A percentile compares a stretch with the other conserved stretches of the same genome.
Evolutionary conservation across 2,797 vertebrate species (phyloP).

Genomic region (Onychomys torridus): DNA sequence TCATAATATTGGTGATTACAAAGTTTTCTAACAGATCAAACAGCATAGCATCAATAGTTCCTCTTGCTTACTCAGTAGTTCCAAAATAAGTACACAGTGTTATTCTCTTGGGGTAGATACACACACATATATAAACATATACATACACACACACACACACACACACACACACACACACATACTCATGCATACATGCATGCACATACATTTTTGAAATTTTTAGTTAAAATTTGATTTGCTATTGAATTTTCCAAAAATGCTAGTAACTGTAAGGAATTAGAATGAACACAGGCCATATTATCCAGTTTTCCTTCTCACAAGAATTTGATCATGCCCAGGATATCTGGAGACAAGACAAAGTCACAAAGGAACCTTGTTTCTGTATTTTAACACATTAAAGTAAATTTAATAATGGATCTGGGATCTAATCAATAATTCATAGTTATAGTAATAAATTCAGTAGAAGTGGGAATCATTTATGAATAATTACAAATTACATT

Average conservation of each 20-base stretch:
- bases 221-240: conserved; percentile 9
- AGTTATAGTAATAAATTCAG: conserved; percentile 36
- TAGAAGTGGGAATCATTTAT: conserved; percentile 30
- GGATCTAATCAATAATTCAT: conserved; percentile 49
- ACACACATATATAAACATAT: not conserved
- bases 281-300: conserved; percentile 24
- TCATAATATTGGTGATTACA: not conserved
- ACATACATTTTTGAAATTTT: conserved; percentile 9
- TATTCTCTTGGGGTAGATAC: not conserved
- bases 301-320: conserved; percentile 3
- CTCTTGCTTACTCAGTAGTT: conserved; percentile 11
- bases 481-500: conserved; percentile 57
- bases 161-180: not conserved
- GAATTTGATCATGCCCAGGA: conserved; percentile 13
- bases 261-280: not conserved
- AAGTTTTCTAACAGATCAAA: not conserved
- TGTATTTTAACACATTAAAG: not conserved
- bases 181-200: not conserved
- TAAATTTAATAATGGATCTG: conserved; percentile 45
- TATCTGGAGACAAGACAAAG: conserved; percentile 26
- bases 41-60: not conserved
- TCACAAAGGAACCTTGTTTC: conserved; percentile 7
- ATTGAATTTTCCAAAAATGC: conserved; percentile 22
- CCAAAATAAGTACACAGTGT: conserved; percentile 30
- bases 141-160: too few species aligned